Base-by-base conservation (phyloP, 2,113 vertebrate species). In the Centrocercus urophasianus region DNA sequence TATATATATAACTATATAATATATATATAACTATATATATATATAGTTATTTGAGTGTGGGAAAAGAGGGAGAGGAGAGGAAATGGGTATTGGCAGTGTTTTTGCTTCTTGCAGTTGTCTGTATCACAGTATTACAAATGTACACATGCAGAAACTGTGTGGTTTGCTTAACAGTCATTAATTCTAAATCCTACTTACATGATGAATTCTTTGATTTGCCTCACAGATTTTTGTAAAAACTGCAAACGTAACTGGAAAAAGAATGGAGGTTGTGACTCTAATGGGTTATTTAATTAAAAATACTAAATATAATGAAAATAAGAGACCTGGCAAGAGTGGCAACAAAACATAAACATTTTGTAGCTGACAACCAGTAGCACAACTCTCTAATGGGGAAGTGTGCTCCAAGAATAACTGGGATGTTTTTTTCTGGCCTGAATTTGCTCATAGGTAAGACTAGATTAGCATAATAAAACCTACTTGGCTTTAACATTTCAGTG, bases 161-260 rank as follows among this genome's bases (percentile, higher is more conserved):
- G 3, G 28, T 83, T 88, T 79, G 56, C 75, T 76, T 89, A 87
- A 80, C 93, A 92, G 87, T n/a, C 12, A 65, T 73, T 59, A 56
- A 69, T 86, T 95, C 70, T 77, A 93, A 94, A 95, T 86, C 40
- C 60, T 66, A 22, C 15, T 81, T 77, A 45, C 30, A 82, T 67
- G 15, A 72, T 36, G 34, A 83, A 63, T 86, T 88, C 22, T 81
- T 90, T 56, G 34, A 61, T 86, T 83, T 95, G 69, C 73, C 61
- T 94, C 79, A 71, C 45, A 50, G 61, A 73, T 92, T 90, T 50
- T 74, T 48, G 28, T 24, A 32, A 89, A 83, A 56, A 34, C 25
- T 43, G 57, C 19, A 81, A 93, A 75, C 28, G 45, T 89, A 73
- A 94, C 88, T 91, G 89, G 32, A 48, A 88, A 69, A 83, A 85